Conservation (phyloP, 1,140 invertebrate species). For the Heliothis subflexa region DNA sequence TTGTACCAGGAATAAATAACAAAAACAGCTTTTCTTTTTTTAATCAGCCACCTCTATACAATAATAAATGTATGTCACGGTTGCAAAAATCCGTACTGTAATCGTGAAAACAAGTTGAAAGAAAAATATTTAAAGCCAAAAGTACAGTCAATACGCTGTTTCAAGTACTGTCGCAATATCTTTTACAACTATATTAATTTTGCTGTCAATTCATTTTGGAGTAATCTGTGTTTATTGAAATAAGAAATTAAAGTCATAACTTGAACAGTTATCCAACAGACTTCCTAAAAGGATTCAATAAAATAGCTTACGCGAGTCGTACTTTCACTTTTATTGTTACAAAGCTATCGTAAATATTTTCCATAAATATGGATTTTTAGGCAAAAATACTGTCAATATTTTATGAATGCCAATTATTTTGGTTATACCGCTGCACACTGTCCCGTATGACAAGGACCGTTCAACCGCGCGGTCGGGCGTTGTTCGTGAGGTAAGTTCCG, state of each 20-base stretch:
- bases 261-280: constrained; percentile 1
- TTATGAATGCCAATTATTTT: neutral
- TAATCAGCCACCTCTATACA: too few relatives aligned
- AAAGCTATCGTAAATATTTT: neutral
- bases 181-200: constrained; percentile 1
- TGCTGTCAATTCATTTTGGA: neutral
- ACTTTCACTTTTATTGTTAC: constrained; percentile 23
- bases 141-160: constrained; percentile 8
- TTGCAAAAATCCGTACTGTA: neutral
- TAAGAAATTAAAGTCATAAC: neutral
- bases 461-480: too few relatives aligned
- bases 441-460: too few relatives aligned
- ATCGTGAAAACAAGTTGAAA: neutral
- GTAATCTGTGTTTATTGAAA: constrained; percentile 17
- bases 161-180: neutral
- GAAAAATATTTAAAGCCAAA: neutral
- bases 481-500: too few relatives aligned
- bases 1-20: too few relatives aligned
- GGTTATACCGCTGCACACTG: too few relatives aligned
- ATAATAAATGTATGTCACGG: neutral
- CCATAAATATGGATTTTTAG: constrained; percentile 10
- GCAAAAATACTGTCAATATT: neutral
- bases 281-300: constrained; percentile 3
- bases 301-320: neutral
- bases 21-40: too few relatives aligned